Base-by-base conservation (phyloP, 2,113 vertebrate genomes). In the Rana temporaria region DNA sequence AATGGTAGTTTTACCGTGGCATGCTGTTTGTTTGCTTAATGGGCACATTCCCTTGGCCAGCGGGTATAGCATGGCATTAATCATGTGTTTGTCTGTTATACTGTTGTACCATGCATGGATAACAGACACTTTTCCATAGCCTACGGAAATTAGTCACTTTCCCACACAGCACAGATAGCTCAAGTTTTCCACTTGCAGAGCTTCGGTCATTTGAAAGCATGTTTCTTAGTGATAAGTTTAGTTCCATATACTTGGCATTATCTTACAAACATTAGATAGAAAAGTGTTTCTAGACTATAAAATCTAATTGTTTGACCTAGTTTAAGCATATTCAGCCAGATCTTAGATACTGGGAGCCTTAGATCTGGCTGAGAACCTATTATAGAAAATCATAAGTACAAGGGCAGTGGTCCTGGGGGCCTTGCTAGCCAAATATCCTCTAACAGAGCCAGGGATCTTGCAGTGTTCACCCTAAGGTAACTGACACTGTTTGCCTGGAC, bases 111-210 rank as follows among this genome's bases (percentile, higher is more conserved):
- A 32, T 18, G 19, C 65, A 24, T 19, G 68, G 65, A 79, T 69
- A 78, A 65, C 20, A 65, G 48, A 65, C 75, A 26, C 34, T 66
- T 63, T 20, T 67, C 63, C 65, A 65, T 67, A 26, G 63, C 76
- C 76, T 78, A 48, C 67, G 63, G 48, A 32, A 82, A 26, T 11
- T 71, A 84, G 74, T 85, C 70, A 80, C 73, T 74, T 89, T 84
- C 57, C 83, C 85, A 32, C 60, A 85, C 63, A 84, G 15, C 9
- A n/a, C 18, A 26, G 68, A n/a, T 68, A 82, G 79, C 66, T 87
- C 82, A 84, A 34, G 60, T 67, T 67, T 67, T 67, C 48, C 76
- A 20, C 20, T 78, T 52, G 62, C 22, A 19, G 4, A 18, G 73
- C 52, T 64, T 20, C 26, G 3, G 52, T 26, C 24, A 53, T 78